phyloP scores from a whole-genome alignment of 92 coral and sea anemone genomes.

The Metridium senile region DNA sequence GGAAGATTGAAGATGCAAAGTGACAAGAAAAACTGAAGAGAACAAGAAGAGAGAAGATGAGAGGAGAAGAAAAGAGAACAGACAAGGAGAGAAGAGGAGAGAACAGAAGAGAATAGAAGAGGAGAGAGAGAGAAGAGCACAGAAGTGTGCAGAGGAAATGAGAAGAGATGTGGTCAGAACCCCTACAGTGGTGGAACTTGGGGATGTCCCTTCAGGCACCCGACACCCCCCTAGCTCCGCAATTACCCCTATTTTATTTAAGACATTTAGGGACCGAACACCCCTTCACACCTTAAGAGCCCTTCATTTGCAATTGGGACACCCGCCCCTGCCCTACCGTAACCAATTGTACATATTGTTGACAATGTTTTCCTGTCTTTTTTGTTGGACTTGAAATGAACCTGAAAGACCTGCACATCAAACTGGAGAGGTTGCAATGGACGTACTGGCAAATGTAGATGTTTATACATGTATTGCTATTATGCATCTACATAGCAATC shows the following conservation, averaged over 20 bases:
- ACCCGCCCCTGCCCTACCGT: too few species aligned
- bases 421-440: constrained; percentile 7
- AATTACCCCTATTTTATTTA: too few species aligned
- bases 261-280: too few species aligned
- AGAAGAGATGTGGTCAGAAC: background rate
- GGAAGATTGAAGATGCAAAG: too few species aligned
- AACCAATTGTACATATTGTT: background rate
- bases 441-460: background rate
- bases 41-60: background rate
- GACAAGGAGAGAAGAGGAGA: background rate
- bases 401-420: background rate
- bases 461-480: background rate
- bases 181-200: too few species aligned
- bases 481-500: background rate
- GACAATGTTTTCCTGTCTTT: constrained; percentile 36
- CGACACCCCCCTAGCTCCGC: too few species aligned
- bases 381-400: constrained; percentile 17
- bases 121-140: background rate
- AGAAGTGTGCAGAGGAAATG: background rate
- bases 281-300: too few species aligned
- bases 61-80: background rate
- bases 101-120: background rate
- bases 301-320: too few species aligned
- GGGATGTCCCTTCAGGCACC: too few species aligned
- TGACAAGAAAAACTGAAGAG: too few species aligned